Base-by-base conservation (phyloP, 1,140 invertebrate species). In the Pseudoatta argentina region DNA sequence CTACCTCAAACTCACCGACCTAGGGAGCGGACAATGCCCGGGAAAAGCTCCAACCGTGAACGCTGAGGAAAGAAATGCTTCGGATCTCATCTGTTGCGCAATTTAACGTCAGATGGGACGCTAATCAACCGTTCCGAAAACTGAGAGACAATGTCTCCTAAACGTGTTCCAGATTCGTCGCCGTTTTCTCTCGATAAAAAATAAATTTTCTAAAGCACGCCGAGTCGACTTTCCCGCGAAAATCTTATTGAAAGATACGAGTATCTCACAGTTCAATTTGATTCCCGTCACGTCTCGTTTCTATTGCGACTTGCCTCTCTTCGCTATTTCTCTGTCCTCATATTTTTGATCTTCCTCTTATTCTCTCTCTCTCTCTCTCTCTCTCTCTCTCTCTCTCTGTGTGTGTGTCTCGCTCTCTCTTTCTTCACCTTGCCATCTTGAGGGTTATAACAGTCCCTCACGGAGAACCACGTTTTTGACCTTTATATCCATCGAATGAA, bases 1-100 rank as follows among this genome's bases (percentile, higher is more conserved):
- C 89, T 91, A 91, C 89, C 89, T 90, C 89, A 90, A 90, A 90
- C 82, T 90, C 76, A 64, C 71, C 69, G 59, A 78, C 59, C 88
- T 51, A 77, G 76, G 48, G 76, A 77, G n/a, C 67, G 44, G 73
- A 86, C 78, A 88, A 88, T 63, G 73, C 79, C 39, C 69, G 79
- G 24, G 55, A 61, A 83, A 83, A 75, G 44, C 39, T 81, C 12
- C 63, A 10, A 39, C 59, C 59, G 44, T 34, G 76, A 81, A 67
- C 53, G 12, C 6, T 34, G 67, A 73, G 39, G 44, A 73, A 81
- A 57, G 44, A 79, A 57, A 61, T 7, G 64, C 24, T n/a, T 34
- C 12, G 21, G 4, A 48, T 55, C 63, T 69, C 51, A 8, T 71
- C 34, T 16, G 55, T 83, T 61, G 75, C 69, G 39, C 69, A 75